A percentile compares a stretch with the other conserved stretches of the same genome.
Conservation (phyloP, 2,797 vertebrate species). For the Threskiornis aethiopicus region DNA sequence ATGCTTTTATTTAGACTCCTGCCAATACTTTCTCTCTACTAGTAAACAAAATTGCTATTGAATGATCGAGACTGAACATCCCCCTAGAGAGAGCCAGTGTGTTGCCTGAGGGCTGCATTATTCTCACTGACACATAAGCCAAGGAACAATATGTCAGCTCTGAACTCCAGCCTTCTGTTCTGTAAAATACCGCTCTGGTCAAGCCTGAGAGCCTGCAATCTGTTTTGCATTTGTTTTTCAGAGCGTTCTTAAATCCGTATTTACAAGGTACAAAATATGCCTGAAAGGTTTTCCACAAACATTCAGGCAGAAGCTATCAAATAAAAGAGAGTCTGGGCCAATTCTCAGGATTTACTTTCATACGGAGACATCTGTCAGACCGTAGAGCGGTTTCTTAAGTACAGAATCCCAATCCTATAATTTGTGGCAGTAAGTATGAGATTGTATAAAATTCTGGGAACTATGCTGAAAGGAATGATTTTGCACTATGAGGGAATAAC, state of each 20-base stretch:
- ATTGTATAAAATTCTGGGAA: background rate
- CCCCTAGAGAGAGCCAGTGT: background rate
- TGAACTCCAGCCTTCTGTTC: slow-evolving; percentile 13
- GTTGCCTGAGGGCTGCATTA: slow-evolving; percentile 5
- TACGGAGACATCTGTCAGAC: background rate
- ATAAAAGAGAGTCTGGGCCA: background rate
- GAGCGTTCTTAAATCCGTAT: background rate
- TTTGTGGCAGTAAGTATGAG: background rate
- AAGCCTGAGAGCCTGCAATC: slow-evolving; percentile 1
- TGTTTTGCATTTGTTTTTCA: slow-evolving; percentile 25
- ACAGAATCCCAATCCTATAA: background rate
- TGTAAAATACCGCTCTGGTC: slow-evolving; percentile 25
- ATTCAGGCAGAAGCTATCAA: background rate
- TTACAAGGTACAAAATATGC: background rate
- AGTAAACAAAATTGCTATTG: slow-evolving; percentile 11
- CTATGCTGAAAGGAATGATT: background rate
- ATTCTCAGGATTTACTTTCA: background rate
- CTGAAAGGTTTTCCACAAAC: background rate
- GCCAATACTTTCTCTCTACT: slow-evolving; percentile 6
- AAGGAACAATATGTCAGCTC: slow-evolving; percentile 22
- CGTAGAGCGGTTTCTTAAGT: background rate
- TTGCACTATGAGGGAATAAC: background rate
- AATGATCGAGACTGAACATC: background rate
- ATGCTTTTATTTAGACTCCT: slow-evolving; percentile 10
- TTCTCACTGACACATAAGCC: background rate